Base-by-base conservation (phyloP, 2,797 vertebrate genomes). In the Crenuchus spilurus region DNA sequence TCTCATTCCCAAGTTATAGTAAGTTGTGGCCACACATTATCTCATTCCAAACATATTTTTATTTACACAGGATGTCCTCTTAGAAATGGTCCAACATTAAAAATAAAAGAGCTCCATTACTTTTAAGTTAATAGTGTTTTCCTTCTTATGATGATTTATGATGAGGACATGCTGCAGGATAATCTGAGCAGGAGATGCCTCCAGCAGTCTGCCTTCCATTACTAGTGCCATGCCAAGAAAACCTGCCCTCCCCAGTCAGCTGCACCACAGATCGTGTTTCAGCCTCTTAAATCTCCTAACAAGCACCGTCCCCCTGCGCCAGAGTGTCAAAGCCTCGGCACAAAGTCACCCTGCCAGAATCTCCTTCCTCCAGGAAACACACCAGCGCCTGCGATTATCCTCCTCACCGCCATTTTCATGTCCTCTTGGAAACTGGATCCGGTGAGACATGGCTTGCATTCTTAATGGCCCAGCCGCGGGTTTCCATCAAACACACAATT, bases 281-380 rank as follows among this genome's bases (percentile, higher is more conserved):
- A 83, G 74, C 63, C 78, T 68, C 84, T 84, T 91, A 91, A 92
- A 89, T 79, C 86, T 85, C 82, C 90, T 91, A 91, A 92, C 89
- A 88, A 92, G 88, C 85, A 86, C 5, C 83, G 86, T 88, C 88
- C 86, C 83, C 78, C 79, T 31, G 60, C 81, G 83, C 86, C 88
- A 84, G 85, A 86, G 90, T 88, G 89, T 89, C 87, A 90, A 88
- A 82, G 65, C 70, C 82, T 72, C 2, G 42, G 31, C 79, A 78
- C 90, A 91, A 89, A 88, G 89, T 92, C 89, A 92, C 88, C 84
- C 70, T 79, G 78, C 71, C 5, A 77, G 49, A 81, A 62, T 70
- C 26, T 64, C 79, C 48, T 51, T 77, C 67, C 63, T 28, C 58
- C 42, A 76, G 67, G 60, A 35, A 48, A 52, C 35, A 39, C 14